Conservation (phyloP, 2,888 invertebrate species). For the Hetaerina titia region DNA sequence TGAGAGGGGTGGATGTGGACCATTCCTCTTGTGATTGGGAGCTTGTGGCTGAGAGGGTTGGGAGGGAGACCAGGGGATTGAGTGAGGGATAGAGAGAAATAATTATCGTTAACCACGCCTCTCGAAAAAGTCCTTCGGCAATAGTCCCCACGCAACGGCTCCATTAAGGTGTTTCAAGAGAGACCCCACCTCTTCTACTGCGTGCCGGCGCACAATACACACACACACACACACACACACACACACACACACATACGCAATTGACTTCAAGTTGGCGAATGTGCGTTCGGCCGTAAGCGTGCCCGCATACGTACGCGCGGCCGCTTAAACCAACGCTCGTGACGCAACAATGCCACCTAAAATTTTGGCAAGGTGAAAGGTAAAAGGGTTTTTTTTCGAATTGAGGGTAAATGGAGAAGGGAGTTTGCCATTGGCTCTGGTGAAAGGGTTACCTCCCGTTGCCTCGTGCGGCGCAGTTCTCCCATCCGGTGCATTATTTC, state of each 20-base stretch:
- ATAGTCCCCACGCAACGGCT: neutral
- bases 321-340: neutral
- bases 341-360: constrained; percentile 62
- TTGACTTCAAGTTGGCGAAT: neutral
- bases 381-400: constrained; percentile 34
- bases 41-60: neutral
- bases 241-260: neutral
- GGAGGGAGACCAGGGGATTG: neutral
- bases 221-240: neutral
- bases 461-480: neutral
- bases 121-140: neutral
- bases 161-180: neutral
- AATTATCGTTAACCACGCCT: neutral
- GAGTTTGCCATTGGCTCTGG: neutral
- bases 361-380: constrained; percentile 56
- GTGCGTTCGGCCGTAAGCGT: neutral
- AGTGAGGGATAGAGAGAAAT: neutral
- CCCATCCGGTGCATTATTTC: neutral
- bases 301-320: neutral
- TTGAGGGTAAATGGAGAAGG: constrained; percentile 30
- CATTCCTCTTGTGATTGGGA: neutral
- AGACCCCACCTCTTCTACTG: neutral
- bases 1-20: neutral
- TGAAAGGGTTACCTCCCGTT: constrained; percentile 23
- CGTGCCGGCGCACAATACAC: neutral